phyloP scores from a whole-genome alignment of 2,888 invertebrate species.

The Hypomecis atomaria region DNA sequence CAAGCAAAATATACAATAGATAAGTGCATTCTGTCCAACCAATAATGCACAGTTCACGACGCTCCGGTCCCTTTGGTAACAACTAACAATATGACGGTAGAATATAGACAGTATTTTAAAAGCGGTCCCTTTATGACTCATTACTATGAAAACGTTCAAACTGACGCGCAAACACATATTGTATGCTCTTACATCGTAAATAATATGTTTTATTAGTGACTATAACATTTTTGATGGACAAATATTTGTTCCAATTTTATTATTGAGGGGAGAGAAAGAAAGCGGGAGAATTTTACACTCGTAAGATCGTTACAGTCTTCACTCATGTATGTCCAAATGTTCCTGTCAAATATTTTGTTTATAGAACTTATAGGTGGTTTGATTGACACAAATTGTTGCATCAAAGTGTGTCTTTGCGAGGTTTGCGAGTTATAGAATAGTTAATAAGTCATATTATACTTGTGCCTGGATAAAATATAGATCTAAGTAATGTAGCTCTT shows the following conservation, averaged over 20 bases:
- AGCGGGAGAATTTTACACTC: not conserved
- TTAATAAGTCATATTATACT: no score
- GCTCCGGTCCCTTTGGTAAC: slow-evolving; percentile 44
- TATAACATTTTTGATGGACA: slow-evolving; percentile 61
- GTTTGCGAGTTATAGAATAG: no score
- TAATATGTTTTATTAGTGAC: slow-evolving; percentile 61
- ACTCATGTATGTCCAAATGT: no score
- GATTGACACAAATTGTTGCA: no score
- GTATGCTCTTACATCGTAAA: slow-evolving; percentile 52
- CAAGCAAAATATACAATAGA: slow-evolving; percentile 10
- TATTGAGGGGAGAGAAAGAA: no score
- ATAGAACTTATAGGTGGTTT: no score
- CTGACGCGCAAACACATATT: slow-evolving; percentile 66
- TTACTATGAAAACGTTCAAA: slow-evolving; percentile 50
- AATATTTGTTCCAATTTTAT: slow-evolving; percentile 48
- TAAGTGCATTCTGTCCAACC: slow-evolving; percentile 14
- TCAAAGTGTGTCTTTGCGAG: no score
- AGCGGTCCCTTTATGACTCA: slow-evolving; percentile 67
- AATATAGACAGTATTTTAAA: slow-evolving; percentile 45
- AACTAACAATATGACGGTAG: not conserved
- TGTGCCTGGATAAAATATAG: no score
- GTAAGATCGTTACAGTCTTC: not conserved
- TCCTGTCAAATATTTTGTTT: no score
- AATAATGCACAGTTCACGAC: slow-evolving; percentile 27
- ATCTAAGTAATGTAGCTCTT: no score